A percentile compares a stretch with the other conserved stretches of the same genome.
These are phyloP conservation scores for Pimpla rufipes DNA, from an alignment of 2,888 invertebrate species.

Conservation along the genomic window DNA sequence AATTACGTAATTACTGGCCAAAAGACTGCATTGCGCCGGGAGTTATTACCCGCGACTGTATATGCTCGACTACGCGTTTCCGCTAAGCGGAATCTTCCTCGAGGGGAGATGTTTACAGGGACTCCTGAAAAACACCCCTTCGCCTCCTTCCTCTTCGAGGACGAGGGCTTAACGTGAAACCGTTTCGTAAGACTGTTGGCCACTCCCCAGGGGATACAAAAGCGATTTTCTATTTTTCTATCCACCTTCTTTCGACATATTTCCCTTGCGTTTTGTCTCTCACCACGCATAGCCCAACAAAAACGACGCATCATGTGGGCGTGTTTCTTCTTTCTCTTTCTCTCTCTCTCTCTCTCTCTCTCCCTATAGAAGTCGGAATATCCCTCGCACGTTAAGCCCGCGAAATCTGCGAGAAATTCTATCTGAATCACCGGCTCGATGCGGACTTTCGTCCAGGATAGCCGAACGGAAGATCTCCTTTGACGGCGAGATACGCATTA, in stretches of 20 bases:
- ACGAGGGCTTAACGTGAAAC: neutral
- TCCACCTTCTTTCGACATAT: neutral
- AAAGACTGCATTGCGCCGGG: conserved; percentile 46
- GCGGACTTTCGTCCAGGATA: conserved; percentile 29
- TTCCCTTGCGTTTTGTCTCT: neutral
- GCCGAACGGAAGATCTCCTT: conserved; percentile 28
- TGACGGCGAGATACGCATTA: neutral
- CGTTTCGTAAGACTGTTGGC: neutral
- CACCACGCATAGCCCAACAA: neutral
- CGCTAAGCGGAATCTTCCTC: neutral
- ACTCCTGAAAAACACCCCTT: neutral
- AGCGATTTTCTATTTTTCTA: neutral
- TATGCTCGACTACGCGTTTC: conserved; percentile 6
- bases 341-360: too few relatives aligned
- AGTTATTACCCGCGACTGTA: conserved; percentile 52
- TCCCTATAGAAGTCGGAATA: neutral
- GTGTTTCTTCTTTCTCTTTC: too few relatives aligned
- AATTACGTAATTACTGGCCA: conserved; percentile 13
- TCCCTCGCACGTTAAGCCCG: neutral
- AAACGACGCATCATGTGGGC: neutral
- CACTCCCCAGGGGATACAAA: neutral
- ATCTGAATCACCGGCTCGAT: conserved; percentile 13
- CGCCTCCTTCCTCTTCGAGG: neutral
- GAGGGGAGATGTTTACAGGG: neutral
- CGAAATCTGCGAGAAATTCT: conserved; percentile 7